phyloP scores from a whole-genome alignment of 2,113 vertebrate species.

The Hyla sarda region DNA sequence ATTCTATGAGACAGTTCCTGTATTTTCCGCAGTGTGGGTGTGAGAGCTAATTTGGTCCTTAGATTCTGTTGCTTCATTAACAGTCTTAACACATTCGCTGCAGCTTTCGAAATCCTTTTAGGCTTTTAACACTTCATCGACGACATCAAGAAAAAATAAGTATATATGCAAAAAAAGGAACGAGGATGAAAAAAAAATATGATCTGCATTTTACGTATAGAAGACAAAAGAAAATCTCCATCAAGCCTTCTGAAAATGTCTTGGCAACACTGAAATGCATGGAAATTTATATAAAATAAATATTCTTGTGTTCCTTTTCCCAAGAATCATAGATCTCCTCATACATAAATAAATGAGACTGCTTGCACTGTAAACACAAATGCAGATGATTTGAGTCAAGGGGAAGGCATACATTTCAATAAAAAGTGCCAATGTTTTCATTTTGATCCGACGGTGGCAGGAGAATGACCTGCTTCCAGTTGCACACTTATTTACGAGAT shows the following conservation, averaged over 20 bases:
- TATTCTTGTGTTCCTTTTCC: conserved; percentile 10
- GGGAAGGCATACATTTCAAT: conserved; percentile 34
- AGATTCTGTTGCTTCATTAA: conserved; percentile 82
- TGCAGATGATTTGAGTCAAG: conserved; percentile 30
- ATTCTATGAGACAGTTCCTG: conserved; percentile 78
- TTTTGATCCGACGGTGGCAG: conserved; percentile 20
- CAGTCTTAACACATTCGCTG: conserved; percentile 79
- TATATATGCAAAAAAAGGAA: not conserved
- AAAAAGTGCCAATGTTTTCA: conserved; percentile 33
- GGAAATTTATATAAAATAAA: conserved; percentile 33
- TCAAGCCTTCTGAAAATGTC: conserved; percentile 60
- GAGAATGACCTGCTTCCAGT: conserved; percentile 6
- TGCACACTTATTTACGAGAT: conserved; percentile 2
- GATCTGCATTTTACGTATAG: conserved; percentile 58
- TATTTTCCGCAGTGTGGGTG: conserved; percentile 74
- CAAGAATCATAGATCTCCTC: not conserved
- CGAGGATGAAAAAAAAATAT: not conserved
- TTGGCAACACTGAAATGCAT: conserved; percentile 46
- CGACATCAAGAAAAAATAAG: not conserved
- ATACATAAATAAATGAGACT: conserved; percentile 48
- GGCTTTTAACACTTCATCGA: conserved; percentile 77
- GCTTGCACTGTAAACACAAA: conserved; percentile 40
- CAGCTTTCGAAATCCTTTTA: conserved; percentile 74
- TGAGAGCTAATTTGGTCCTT: conserved; percentile 80
- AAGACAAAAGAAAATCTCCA: conserved; percentile 46